Base-by-base conservation (phyloP, 2,797 vertebrate genomes). In the Tamandua tetradactyla region DNA sequence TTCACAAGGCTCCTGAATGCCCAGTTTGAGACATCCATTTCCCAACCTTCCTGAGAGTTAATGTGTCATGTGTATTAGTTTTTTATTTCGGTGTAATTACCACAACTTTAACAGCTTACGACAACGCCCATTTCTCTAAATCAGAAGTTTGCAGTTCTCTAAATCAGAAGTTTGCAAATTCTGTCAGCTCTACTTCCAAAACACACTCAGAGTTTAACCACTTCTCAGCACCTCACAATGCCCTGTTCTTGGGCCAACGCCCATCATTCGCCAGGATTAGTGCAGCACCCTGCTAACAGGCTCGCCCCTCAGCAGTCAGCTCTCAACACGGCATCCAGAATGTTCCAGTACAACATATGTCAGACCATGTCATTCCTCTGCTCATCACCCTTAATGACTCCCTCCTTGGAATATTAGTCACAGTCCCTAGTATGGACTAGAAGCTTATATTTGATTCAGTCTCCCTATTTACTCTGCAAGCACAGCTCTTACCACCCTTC, bases 141-240 rank as follows among this genome's bases (percentile, higher is more conserved):
- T 37, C 64, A 7, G 44, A 7, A 47, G n/a, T n/a, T 87, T n/a
- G 68, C 61, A 71, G 30, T 57, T 86, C 30, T 72, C 4, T 32
- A 89, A 80, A n/a, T 89, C 64, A 68, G 20, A 92, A 92, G 57
- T 59, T 44, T 69, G 64, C 44, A 82, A 75, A 71, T 61, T 68
- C 55, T 55, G 42, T 75, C 59, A 55, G 37, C 37, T 20, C n/a
- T 74, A 13, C n/a, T 91, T 93, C 59, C 42, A 81, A 80, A 52
- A 62, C 32, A 37, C 47, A 30, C 17, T 47, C 12, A 57, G 52
- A 66, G 74, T 69, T 57, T 80, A 75, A 40, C 25, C 37, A 52
- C 37, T 47, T 69, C 49, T 61, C 27, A 30, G 27, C 44, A 69
- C n/a, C 23, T 27, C 32, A 66, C 11, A 25, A 52, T 47, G 44